phyloP scores from a whole-genome alignment of 1,140 invertebrate genomes.

The Drosophila pectinifera region DNA sequence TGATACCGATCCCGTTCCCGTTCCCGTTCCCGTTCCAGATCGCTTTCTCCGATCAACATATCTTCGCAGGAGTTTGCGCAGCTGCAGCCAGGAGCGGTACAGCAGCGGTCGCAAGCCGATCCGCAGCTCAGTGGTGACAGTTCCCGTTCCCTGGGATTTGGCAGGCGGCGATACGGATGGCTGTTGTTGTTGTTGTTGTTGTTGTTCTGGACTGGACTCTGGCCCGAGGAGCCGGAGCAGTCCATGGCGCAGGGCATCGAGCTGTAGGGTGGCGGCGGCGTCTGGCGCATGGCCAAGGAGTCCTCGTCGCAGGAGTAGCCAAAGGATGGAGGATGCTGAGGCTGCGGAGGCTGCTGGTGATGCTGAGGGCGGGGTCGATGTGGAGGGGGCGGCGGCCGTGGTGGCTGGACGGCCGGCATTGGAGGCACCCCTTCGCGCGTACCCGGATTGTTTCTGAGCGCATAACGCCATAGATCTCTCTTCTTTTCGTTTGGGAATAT shows the following conservation, averaged over 20 bases:
- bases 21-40: constrained; percentile 5
- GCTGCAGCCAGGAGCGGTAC: constrained; percentile 65
- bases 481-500: constrained; percentile 83
- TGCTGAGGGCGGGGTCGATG: constrained; percentile 74
- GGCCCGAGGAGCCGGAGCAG: constrained; percentile 57
- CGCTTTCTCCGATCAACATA: constrained; percentile 66
- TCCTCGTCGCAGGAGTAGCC: constrained; percentile 50
- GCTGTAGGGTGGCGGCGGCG: constrained; percentile 71
- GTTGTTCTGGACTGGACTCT: constrained; percentile 21
- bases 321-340: not conserved
- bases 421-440: constrained; percentile 74
- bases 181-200: constrained; percentile 43
- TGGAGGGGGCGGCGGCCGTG: constrained; percentile 73
- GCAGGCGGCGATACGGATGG: constrained; percentile 39
- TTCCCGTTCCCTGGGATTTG: constrained; percentile 43
- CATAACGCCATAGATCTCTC: constrained; percentile 84
- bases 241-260: constrained; percentile 61
- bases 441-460: constrained; percentile 80
- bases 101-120: constrained; percentile 47
- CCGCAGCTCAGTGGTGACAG: constrained; percentile 31
- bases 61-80: constrained; percentile 75
- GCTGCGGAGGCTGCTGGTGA: constrained; percentile 18
- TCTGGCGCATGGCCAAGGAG: constrained; percentile 47
- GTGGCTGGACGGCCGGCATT: constrained; percentile 65
- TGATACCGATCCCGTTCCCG: constrained; percentile 6